Conservation (phyloP, 1,140 invertebrate species). For the Megalonaias nervosa region DNA sequence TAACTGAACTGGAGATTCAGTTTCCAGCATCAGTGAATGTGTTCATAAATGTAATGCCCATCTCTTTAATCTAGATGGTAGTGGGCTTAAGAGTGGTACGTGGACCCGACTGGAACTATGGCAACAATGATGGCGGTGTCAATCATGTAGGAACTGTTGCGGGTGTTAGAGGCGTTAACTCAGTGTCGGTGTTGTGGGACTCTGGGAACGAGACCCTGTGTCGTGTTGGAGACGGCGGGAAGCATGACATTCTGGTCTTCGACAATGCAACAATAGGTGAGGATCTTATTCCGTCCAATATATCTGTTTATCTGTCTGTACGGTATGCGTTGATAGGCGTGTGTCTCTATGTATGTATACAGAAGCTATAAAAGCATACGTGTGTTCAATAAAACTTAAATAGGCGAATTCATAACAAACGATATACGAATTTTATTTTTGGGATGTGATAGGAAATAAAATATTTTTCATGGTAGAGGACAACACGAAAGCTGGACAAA, state of each 20-base stretch:
- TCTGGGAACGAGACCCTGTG: constrained; percentile 24
- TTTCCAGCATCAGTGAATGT: too few species aligned
- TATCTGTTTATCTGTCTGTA: too few species aligned
- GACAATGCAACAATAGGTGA: constrained; percentile 38
- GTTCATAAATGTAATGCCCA: too few species aligned
- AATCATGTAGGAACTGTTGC: constrained; percentile 39
- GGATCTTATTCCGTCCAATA: not conserved
- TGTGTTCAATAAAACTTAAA: too few species aligned
- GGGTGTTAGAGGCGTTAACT: not conserved
- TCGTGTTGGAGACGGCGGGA: constrained; percentile 20
- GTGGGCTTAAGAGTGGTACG: constrained; percentile 38
- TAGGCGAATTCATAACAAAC: not conserved
- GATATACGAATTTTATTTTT: not conserved
- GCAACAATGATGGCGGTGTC: constrained; percentile 36
- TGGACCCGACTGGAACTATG: constrained; percentile 38
- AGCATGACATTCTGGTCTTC: constrained; percentile 37
- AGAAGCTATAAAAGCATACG: too few species aligned
- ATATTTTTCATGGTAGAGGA: not conserved
- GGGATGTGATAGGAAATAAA: not conserved
- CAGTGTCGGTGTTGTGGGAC: constrained; percentile 41
- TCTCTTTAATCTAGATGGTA: constrained; percentile 1
- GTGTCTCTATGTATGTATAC: too few species aligned
- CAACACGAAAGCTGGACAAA: not conserved
- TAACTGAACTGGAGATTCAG: too few species aligned
- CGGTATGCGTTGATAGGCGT: too few species aligned